Percentiles rank a stretch among this genome's conserved stretches.
These are phyloP conservation scores for Aphidius colemani DNA, from an alignment of 2,888 invertebrate species.

Conservation along the genomic window DNA sequence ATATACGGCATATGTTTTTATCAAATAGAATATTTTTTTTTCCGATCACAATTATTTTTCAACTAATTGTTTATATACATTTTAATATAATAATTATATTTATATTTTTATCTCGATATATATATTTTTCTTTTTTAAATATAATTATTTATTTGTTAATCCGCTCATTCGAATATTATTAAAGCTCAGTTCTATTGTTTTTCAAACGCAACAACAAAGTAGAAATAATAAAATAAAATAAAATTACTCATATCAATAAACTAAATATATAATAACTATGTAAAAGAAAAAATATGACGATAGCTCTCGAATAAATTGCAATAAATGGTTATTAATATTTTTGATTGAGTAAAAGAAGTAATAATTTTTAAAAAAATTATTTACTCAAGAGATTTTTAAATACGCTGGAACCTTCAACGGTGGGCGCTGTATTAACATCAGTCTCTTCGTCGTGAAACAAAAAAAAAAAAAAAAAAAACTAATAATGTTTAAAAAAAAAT, in stretches of 20 bases:
- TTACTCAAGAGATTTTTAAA: too few species aligned
- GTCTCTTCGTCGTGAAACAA: constrained; percentile 2
- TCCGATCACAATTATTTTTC: constrained; percentile 29
- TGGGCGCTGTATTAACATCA: neutral
- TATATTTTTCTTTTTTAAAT: neutral
- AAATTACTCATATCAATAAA: too few species aligned
- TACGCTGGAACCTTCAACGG: too few species aligned
- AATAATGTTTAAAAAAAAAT: neutral
- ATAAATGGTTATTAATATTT: too few species aligned
- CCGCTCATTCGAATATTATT: neutral
- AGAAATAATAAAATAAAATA: neutral
- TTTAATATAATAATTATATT: constrained; percentile 2
- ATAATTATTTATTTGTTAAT: neutral
- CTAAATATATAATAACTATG: neutral
- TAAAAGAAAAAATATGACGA: constrained; percentile 2
- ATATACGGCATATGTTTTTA: neutral
- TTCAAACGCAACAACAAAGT: neutral
- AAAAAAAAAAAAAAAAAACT: constrained; percentile 4
- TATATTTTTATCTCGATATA: neutral
- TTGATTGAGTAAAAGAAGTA: too few species aligned
- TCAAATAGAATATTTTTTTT: neutral
- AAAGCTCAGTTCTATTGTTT: neutral
- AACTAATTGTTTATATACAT: constrained; percentile 6
- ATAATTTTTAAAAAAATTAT: too few species aligned
- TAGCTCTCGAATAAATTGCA: neutral